These are phyloP conservation scores for Hemicentrotus pulcherrimus DNA, from an alignment of 35 echinoderm and acorn worm species.

Conservation along the genomic window DNA sequence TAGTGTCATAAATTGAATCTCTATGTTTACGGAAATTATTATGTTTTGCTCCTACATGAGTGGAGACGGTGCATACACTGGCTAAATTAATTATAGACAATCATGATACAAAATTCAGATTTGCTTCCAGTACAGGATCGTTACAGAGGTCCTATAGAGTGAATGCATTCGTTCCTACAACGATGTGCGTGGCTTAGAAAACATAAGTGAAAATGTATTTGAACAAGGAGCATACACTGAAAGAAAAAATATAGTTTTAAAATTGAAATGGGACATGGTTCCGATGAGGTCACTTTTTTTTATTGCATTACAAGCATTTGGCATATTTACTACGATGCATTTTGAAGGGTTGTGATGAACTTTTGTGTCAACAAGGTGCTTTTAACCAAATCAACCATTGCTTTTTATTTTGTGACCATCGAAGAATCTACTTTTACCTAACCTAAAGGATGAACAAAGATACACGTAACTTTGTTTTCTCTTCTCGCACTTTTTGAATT, in stretches of 20 bases:
- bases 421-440: not conserved
- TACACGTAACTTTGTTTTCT: not conserved
- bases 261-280: not conserved
- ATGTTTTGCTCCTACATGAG: not conserved
- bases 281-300: not conserved
- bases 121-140: too few relatives aligned
- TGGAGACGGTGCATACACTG: not conserved
- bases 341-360: not conserved
- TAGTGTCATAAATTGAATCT: not conserved
- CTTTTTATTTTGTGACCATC: not conserved
- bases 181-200: not conserved
- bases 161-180: too few relatives aligned
- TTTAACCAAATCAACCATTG: not conserved
- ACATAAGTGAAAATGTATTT: not conserved
- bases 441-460: not conserved
- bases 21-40: not conserved
- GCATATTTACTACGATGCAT: not conserved
- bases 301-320: not conserved
- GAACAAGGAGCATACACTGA: not conserved
- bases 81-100: not conserved
- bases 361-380: conserved; percentile 3
- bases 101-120: not conserved
- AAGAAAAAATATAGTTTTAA: not conserved
- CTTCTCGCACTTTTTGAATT: conserved; percentile 21
- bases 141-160: too few relatives aligned